Base-by-base conservation (phyloP, 1,140 invertebrate species). In the Chironomus tepperi region DNA sequence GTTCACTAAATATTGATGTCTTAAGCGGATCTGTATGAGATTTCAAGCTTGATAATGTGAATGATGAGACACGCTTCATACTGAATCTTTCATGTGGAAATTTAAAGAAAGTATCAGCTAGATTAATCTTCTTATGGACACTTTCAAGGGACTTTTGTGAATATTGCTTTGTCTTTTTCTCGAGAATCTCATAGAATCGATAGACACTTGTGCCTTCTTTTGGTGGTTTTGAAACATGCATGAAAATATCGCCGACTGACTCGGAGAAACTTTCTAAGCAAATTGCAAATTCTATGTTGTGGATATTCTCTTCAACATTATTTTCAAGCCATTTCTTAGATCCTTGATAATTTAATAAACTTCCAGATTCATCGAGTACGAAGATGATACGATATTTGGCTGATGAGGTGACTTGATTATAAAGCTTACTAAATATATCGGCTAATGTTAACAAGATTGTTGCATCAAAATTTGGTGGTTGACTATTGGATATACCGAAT, bases 61-160 rank as follows among this genome's bases (percentile, higher is more conserved):
- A 92, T 0, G 95, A 95, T 24, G 95, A 91, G 75, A 98, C 86
- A 76, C 95, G 86, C 75, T 93, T 88, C 77, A 98, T 95, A 80
- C 94, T 97, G 82, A 93, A 99, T 78, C 96, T 85, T 82, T 99
- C 97, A 80, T 99, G 98, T 81, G 99, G 97, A 97, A 97, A 99
- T 0, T 94, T 92, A 42, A 98, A 82, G 74, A 90, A 86, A 75
- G 96, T 93, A 74, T 98, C 95, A 0, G 94, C 95, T n/a, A 98
- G 84, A 85, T 98, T 98, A 77, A 99, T 98, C 85, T 98, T 99
- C 83, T 98, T 98, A 79, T 98, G 96, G 12, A 96, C 86, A 73
- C 94, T 87, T 78, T 94, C 89, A 24, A 96, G 86, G 5, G 85
- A 87, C 0, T 90, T 78, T 18, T 85, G 80, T 7, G 88, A 84